phyloP scores from a whole-genome alignment of 2,113 vertebrate genomes.

The Probosciger aterrimus region DNA sequence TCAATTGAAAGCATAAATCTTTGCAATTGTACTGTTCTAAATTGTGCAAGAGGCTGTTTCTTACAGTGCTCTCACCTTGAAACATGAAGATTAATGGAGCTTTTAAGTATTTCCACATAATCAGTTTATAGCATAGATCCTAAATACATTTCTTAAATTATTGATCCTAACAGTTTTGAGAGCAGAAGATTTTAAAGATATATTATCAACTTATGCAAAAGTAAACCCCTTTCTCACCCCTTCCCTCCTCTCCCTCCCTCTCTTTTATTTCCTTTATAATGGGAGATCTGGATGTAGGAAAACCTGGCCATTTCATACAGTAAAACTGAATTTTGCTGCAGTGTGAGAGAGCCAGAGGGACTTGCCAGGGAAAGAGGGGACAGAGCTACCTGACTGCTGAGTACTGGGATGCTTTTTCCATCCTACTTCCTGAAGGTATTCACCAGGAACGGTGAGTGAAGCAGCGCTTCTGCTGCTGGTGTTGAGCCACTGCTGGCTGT shows the following conservation, averaged over 20 bases:
- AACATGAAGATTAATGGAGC: background rate
- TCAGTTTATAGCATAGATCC: background rate
- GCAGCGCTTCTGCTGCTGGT: background rate
- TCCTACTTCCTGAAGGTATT: background rate
- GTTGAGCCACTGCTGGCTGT: background rate
- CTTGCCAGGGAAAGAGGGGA: background rate
- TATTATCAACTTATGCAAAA: background rate
- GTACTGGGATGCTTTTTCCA: background rate
- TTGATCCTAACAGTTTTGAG: background rate
- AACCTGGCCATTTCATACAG: background rate
- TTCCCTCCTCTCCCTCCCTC: rapidly evolving
- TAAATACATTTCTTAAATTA: background rate
- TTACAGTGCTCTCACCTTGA: background rate
- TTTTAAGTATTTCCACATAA: background rate
- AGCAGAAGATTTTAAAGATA: background rate
- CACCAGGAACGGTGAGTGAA: background rate
- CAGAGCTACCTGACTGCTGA: background rate
- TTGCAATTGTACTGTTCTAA: background rate
- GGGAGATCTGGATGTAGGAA: background rate
- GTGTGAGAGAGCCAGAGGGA: background rate
- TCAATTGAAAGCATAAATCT: background rate
- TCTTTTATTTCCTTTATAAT: background rate
- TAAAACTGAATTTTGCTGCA: background rate
- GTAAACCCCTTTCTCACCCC: background rate
- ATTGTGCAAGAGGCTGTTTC: background rate